Evolutionary conservation across 2,797 vertebrate genomes (phyloP), one percentile per base, ranked within the genome.

Genomic region (Mastacembelus armatus): DNA sequence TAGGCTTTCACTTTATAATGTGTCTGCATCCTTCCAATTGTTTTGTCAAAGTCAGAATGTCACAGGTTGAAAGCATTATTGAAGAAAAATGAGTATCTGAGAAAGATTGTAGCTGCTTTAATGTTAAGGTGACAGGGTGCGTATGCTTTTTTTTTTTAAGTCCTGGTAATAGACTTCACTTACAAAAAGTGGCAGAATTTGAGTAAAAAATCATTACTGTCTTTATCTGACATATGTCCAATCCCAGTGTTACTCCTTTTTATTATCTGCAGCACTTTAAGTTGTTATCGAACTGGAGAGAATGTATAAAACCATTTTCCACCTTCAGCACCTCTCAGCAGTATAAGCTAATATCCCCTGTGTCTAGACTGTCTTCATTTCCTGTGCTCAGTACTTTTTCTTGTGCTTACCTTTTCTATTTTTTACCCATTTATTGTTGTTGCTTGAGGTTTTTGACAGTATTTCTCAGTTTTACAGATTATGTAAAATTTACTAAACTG

Each of bases 281-380:
- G 30, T 65, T 36, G 19, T 59, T 68, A 60, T 76, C 32, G 54
- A 61, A 40, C 30, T 30, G 15, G 44, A 47, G 21, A 78, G 32
- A 60, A 32, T 24, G 10, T 61, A 26, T 52, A 21, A 76, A 77
- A 61, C 27, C 26, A 58, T 55, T 73, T 78, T 47, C 29, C 51
- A 64, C 18, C 54, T 39, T 7, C 32, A 54, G 18, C 49, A 57
- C 45, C 42, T 76, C 47, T 66, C 42, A 62, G 52, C 36, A 55
- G 50, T 40, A 66, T 52, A 40, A 50, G 56, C 42, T 50, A 68
- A 74, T 61, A 63, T 78, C 67, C 18, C 51, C 5, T 4, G 15
- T 32, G 59, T 82, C 57, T n/a, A 40, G 67, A 78, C 58, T 30
- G 4, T 60, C 49, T 80, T 78, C 32, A 74, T 81, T 79, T 75